These are phyloP conservation scores for Pollenia angustigena DNA, from an alignment of 2,888 invertebrate genomes.

Conservation along the genomic window DNA sequence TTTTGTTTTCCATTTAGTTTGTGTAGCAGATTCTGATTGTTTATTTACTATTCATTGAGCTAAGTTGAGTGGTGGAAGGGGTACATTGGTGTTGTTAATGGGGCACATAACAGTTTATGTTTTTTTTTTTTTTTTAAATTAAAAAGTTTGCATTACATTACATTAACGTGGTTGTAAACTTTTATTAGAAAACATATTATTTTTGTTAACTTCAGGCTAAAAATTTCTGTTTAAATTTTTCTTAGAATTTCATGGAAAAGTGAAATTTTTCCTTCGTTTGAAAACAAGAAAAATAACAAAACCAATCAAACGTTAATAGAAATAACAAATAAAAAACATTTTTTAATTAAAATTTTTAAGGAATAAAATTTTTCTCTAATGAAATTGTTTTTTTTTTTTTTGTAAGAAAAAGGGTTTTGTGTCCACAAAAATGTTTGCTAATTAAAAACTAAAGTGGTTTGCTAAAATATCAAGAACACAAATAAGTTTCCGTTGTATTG, in stretches of 20 bases:
- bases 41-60: constrained; percentile 30
- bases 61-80: neutral
- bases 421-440: no score
- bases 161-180: constrained; percentile 33
- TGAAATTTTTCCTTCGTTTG: neutral
- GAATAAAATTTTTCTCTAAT: no score
- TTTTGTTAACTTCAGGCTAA: neutral
- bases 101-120: neutral
- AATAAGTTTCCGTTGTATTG: no score
- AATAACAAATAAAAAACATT: neutral
- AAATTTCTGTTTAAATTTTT: neutral
- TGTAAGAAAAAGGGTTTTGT: no score
- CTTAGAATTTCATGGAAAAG: neutral
- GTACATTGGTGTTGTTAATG: neutral
- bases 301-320: constrained; percentile 4
- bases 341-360: no score
- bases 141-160: constrained; percentile 18
- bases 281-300: neutral
- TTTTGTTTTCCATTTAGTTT: neutral
- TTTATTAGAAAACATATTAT: constrained; percentile 20
- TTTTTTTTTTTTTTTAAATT: neutral
- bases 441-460: no score
- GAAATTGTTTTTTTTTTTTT: no score
- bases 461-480: no score
- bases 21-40: neutral